phyloP scores from a whole-genome alignment of 2,797 vertebrate genomes.

The Sebastes hubbsi region DNA sequence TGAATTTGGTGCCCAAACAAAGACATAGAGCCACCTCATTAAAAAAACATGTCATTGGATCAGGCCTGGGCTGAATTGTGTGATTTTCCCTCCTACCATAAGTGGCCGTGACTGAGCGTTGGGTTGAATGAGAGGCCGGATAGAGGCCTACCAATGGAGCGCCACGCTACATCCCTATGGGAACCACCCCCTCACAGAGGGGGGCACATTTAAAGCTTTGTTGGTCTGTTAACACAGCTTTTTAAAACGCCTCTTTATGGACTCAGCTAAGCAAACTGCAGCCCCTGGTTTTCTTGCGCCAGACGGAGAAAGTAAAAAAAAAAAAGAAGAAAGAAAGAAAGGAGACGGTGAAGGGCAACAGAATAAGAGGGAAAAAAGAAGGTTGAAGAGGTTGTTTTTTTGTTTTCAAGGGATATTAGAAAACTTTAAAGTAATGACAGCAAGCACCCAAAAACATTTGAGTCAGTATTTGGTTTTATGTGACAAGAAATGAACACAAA shows the following conservation, averaged over 20 bases:
- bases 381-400: conserved; percentile 1
- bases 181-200: conserved; percentile 76
- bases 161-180: conserved; percentile 73
- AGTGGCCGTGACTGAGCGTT: conserved; percentile 80
- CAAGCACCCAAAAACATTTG: neutral
- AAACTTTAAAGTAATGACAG: conserved; percentile 10
- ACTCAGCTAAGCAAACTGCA: conserved; percentile 77
- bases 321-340: neutral
- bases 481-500: conserved; percentile 7
- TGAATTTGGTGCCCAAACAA: conserved; percentile 74
- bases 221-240: conserved; percentile 79
- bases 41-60: conserved; percentile 84
- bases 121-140: conserved; percentile 76
- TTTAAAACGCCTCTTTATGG: conserved; percentile 80
- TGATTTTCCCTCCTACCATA: conserved; percentile 76
- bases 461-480: neutral
- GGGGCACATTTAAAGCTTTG: conserved; percentile 78
- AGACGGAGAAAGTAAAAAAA: conserved; percentile 49
- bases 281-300: conserved; percentile 55
- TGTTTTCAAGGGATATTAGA: neutral
- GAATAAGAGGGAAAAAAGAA: conserved; percentile 2
- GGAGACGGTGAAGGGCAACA: neutral
- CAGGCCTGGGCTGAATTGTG: conserved; percentile 76
- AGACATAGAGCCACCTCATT: conserved; percentile 81
- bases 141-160: conserved; percentile 71